Base-by-base conservation (phyloP, 1,140 invertebrate genomes). In the Cotesia typhae region DNA sequence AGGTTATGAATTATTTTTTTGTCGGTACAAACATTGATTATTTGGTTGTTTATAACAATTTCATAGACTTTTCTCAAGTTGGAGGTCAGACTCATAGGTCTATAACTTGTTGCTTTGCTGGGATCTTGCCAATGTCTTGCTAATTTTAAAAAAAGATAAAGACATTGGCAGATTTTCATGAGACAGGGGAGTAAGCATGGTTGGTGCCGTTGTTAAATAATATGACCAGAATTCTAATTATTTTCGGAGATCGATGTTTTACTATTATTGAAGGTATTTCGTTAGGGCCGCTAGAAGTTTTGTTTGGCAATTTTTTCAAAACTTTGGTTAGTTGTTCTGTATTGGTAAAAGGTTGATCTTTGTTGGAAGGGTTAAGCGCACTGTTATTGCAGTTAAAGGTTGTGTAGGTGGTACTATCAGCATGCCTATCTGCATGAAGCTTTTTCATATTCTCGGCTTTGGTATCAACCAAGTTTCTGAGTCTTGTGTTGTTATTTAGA, bases 51-150 rank as follows among this genome's bases (percentile, higher is more conserved):
- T 0, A 79, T 72, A 14, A 71, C 67, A 14, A 47, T 71, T 75
- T 80, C 77, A 12, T 68, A 75, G 1, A 77, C 10, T 75, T 84
- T 84, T 12, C 77, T 73, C 12, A 61, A 38, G 47, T 52, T 71
- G 7, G 72, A 61, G 1, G 71, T 71, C 14, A 76, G 67, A 67
- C 75, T 77, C 0, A 81, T 79, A 1, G 78, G 75, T 38, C 77
- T 17, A 35, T 77, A 79, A 36, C 64, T 65, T 20, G 20, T 9
- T 6, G 78, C 67, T 6, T 67, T 12, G 2, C 9, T 12, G 2
- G 66, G 12, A 4, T 67, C 52, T 75, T n/a, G n/a, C n/a, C n/a
- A n/a, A n/a, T n/a, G n/a, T n/a, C n/a, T n/a, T n/a, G n/a, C n/a
- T n/a, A n/a, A n/a, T n/a, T n/a, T n/a, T n/a, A n/a, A n/a, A n/a